phyloP scores from a whole-genome alignment of 2,888 invertebrate species.

The Barypeithes pellucidus region DNA sequence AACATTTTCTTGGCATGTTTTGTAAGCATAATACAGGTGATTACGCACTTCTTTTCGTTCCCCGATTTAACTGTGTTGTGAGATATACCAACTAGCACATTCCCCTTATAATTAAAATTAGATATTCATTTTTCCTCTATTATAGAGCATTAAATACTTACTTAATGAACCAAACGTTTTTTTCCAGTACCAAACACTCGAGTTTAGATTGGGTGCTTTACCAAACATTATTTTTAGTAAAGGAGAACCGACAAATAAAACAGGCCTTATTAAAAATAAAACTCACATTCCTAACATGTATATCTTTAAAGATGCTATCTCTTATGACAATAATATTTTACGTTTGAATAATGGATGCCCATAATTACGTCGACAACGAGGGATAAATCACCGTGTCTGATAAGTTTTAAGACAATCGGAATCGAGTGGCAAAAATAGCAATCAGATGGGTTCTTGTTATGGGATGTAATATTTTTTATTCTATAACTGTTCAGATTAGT shows the following conservation, averaged over 20 bases:
- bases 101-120: too few relatives aligned
- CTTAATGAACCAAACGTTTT: not conserved
- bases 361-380: slow-evolving; percentile 62
- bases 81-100: too few relatives aligned
- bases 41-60: too few relatives aligned
- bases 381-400: slow-evolving; percentile 60
- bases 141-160: too few relatives aligned
- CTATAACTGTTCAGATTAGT: too few relatives aligned
- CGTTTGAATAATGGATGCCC: slow-evolving; percentile 61
- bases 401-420: slow-evolving; percentile 20
- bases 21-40: too few relatives aligned
- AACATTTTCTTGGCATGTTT: too few relatives aligned
- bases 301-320: slow-evolving; percentile 53
- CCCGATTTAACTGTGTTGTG: too few relatives aligned
- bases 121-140: too few relatives aligned
- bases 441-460: not conserved
- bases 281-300: slow-evolving; percentile 49
- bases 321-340: slow-evolving; percentile 63
- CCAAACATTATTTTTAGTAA: slow-evolving; percentile 34
- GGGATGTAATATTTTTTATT: too few relatives aligned
- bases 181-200: not conserved
- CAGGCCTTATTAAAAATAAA: slow-evolving; percentile 48
- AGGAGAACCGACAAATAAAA: slow-evolving; percentile 35
- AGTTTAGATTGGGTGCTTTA: slow-evolving; percentile 32
- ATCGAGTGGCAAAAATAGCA: slow-evolving; percentile 17